Evolutionary conservation across 2,113 vertebrate genomes (phyloP).

Genomic region (Sclerurus mexicanus): DNA sequence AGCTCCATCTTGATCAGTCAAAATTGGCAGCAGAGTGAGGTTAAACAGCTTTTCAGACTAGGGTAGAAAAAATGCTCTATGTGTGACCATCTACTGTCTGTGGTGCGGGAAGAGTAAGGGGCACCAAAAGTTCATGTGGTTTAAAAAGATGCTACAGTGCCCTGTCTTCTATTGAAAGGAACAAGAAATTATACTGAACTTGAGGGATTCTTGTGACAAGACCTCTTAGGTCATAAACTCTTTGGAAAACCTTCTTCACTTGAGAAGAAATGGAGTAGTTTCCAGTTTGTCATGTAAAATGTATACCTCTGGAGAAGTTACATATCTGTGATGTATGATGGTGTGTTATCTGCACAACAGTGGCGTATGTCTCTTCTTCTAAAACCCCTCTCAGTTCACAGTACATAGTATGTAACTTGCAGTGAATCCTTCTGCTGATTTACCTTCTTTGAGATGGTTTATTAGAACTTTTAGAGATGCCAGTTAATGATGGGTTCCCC

Average conservation of each 20-base stretch:
- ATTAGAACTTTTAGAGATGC: neutral
- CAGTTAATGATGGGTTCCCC: neutral
- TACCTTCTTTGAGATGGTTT: neutral
- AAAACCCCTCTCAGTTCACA: neutral
- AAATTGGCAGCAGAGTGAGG: neutral
- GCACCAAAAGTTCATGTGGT: neutral
- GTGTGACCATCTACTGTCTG: neutral
- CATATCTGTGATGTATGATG: accelerated
- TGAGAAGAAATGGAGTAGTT: neutral
- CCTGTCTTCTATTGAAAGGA: neutral
- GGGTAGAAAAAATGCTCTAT: neutral
- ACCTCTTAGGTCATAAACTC: neutral
- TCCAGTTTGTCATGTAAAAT: neutral
- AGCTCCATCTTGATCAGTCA: neutral
- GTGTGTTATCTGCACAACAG: neutral
- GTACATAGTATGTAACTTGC: neutral
- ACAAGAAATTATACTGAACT: neutral
- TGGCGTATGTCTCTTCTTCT: neutral
- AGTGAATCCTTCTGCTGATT: neutral
- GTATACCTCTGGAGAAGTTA: neutral
- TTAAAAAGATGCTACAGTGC: neutral
- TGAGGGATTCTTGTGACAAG: neutral
- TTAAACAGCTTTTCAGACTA: neutral
- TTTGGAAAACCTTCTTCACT: neutral
- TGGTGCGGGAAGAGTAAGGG: neutral